Evolutionary conservation across 2,797 vertebrate species (phyloP).

Genomic region (Argyrosomus regius): DNA sequence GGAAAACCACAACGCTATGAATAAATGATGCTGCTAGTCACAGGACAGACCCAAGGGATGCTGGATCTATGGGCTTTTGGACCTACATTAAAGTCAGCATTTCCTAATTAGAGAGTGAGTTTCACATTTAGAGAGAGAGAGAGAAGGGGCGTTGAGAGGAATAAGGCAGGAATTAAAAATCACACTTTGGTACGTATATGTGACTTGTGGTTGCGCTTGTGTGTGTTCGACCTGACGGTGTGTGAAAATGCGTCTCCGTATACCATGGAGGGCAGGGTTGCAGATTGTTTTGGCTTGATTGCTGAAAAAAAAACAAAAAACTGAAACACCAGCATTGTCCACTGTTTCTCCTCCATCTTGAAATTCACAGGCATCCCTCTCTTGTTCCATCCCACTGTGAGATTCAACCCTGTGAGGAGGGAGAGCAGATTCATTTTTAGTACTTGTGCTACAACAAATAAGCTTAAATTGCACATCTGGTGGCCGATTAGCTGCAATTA

Average conservation of each 20-base stretch:
- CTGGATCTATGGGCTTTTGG: neutral
- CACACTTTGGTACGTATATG: slow-evolving; percentile 6
- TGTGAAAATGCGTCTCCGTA: slow-evolving; percentile 19
- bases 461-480: neutral
- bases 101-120: slow-evolving; percentile 8
- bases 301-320: slow-evolving; percentile 43
- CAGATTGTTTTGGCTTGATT: slow-evolving; percentile 54
- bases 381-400: slow-evolving; percentile 13
- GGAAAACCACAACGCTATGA: neutral
- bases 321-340: slow-evolving; percentile 48
- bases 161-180: slow-evolving; percentile 45
- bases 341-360: slow-evolving; percentile 60
- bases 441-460: neutral
- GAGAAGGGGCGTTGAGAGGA: neutral
- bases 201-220: slow-evolving; percentile 12
- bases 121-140: slow-evolving; percentile 12
- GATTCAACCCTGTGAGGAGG: slow-evolving; percentile 72
- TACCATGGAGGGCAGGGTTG: slow-evolving; percentile 40
- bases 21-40: slow-evolving; percentile 1
- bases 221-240: neutral
- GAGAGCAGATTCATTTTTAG: neutral
- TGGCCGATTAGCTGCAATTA: neutral
- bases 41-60: neutral
- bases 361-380: slow-evolving; percentile 64
- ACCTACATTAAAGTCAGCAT: slow-evolving; percentile 10